Base-by-base conservation (phyloP, 2,113 vertebrate genomes). In the Nothocercus nigrocapillus region DNA sequence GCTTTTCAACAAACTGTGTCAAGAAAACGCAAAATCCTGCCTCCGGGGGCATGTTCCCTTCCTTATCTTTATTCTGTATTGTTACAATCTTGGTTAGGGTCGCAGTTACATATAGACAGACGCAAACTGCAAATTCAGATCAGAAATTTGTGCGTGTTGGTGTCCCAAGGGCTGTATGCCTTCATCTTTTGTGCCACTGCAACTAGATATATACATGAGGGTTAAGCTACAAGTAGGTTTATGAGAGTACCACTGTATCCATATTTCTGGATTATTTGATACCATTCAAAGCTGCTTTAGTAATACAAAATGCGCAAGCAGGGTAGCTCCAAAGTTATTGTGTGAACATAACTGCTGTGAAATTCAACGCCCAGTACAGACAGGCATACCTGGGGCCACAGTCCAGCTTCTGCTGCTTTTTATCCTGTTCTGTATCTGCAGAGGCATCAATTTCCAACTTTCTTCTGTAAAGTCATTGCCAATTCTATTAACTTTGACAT, bases 11-110 rank as follows among this genome's bases (percentile, higher is more conserved):
- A 96, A 94, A 96, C 87, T 96, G 67, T 97, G 92, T 97, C 96
- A 98, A 97, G 96, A 96, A 97, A 89, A 93, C 96, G 89, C 94
- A 94, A 98, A 97, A 97, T 94, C 91, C 95, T 94, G 80, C 95
- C 93, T 97, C 94, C 16, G 40, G 92, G 92, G 96, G 90, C 88
- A 62, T 75, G 68, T 89, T 94, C 89, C 70, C 53, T 96, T 96
- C 88, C 84, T 94, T 96, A 91, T 63, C 83, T 96, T 96, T 73
- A 87, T 92, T 90, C 82, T 87, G 53, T 75, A 82, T 94, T 85
- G 89, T 94, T 96, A 34, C 54, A 56, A 32, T 94, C 67, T 89
- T 2, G 0, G 66, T 93, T 94, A 93, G 59, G 53, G 47, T 90
- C 93, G 89, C 92, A 92, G n/a, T 96, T 93, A 87, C 1, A 0